These are phyloP conservation scores for Eulemur coronatus DNA, from an alignment of 2,797 vertebrate genomes.

Conservation along the genomic window DNA sequence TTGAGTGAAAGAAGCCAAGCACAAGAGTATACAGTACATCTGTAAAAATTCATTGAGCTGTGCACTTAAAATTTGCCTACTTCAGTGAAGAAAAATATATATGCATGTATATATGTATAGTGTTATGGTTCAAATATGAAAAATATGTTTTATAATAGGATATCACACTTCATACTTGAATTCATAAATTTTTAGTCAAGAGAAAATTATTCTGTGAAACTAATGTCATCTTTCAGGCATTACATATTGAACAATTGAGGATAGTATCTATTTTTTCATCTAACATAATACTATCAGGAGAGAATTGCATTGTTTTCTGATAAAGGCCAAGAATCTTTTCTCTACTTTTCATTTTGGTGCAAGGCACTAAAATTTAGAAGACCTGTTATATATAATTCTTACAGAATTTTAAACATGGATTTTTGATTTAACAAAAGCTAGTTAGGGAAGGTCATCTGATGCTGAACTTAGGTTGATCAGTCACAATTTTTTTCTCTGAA, in stretches of 20 bases:
- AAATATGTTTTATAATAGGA: background rate
- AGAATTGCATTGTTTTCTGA: background rate
- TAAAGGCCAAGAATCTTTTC: background rate
- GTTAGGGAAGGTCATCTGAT: background rate
- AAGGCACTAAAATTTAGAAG: background rate
- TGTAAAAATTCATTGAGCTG: background rate
- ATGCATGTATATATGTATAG: background rate
- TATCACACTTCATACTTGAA: background rate
- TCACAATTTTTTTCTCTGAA: conserved; percentile 2
- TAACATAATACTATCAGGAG: conserved; percentile 10
- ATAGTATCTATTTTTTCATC: conserved; percentile 33
- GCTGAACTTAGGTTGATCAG: background rate
- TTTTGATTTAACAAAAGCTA: conserved; percentile 27
- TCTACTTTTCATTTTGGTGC: background rate
- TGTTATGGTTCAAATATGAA: background rate
- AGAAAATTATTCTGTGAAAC: conserved; percentile 27
- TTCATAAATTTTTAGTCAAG: background rate
- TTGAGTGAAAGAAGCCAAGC: background rate
- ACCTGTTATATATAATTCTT: background rate
- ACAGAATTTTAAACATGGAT: background rate
- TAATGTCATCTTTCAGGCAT: background rate
- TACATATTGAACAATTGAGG: background rate
- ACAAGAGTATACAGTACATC: background rate
- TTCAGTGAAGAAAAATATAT: background rate
- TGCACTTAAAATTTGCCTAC: background rate